Percentiles rank a stretch among this genome's conserved stretches.
phyloP scores from a whole-genome alignment of 2,113 vertebrate species.

The Canis aureus region DNA sequence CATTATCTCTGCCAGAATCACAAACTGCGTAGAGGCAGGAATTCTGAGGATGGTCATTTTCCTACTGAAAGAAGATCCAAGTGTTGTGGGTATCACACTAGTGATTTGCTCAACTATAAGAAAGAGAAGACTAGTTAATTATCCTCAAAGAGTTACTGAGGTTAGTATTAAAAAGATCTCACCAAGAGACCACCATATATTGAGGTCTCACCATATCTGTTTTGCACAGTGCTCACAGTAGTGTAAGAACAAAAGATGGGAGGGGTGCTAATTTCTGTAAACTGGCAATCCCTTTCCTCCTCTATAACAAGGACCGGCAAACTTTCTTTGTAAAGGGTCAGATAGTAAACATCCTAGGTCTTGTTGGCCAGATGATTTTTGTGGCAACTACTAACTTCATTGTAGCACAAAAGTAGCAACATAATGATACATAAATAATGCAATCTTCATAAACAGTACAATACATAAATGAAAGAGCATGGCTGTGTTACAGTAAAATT shows the following conservation, averaged over 20 bases:
- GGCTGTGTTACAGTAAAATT: conserved; percentile 31
- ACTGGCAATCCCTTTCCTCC: background rate
- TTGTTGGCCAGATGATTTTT: background rate
- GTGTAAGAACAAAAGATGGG: background rate
- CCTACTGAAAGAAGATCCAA: background rate
- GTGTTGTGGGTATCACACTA: background rate
- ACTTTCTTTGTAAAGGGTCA: background rate
- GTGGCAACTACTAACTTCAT: background rate
- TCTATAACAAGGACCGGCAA: background rate
- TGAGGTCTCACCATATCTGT: background rate
- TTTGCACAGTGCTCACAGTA: background rate
- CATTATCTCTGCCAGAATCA: background rate
- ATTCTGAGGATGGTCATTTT: background rate
- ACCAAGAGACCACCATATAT: background rate
- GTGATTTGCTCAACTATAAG: background rate
- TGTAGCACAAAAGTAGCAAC: background rate
- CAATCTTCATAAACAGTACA: background rate
- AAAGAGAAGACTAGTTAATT: background rate
- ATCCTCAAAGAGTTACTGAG: background rate
- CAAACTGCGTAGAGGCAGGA: background rate
- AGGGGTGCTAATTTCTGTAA: background rate
- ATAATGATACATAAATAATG: background rate
- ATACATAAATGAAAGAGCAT: background rate
- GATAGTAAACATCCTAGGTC: conserved; percentile 22
- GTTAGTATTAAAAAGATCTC: background rate